phyloP scores from a whole-genome alignment of 2,113 vertebrate genomes.

The Calonectris borealis region DNA sequence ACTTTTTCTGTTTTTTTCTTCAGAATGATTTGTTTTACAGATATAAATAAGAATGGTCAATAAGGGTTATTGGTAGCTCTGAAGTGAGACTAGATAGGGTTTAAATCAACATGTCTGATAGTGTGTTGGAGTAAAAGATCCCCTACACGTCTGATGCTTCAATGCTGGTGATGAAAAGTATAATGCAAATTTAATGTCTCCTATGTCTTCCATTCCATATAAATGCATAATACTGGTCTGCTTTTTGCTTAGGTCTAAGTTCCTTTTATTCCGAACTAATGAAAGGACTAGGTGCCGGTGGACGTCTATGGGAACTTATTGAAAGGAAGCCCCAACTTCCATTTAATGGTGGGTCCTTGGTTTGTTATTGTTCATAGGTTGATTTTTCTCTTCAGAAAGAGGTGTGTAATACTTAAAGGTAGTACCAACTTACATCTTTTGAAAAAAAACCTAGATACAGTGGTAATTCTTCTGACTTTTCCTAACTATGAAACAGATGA shows the following conservation, averaged over 20 bases:
- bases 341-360: conserved; percentile 79
- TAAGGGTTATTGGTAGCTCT: background rate
- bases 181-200: background rate
- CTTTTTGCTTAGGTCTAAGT: conserved; percentile 83
- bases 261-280: conserved; percentile 97
- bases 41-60: background rate
- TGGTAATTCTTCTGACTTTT: background rate
- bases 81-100: background rate
- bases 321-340: conserved; percentile 88
- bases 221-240: background rate
- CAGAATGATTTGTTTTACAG: background rate
- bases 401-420: background rate
- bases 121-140: background rate
- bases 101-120: background rate
- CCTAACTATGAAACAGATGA: background rate
- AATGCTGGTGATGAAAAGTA: background rate
- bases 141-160: background rate
- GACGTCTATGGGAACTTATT: conserved; percentile 93
- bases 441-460: background rate
- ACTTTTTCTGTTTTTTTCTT: background rate
- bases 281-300: conserved; percentile 94
- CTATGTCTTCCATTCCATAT: background rate
- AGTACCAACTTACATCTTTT: background rate
- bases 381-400: background rate
- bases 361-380: background rate